A percentile compares a stretch with the other conserved stretches of the same genome.
Evolutionary conservation across 2,888 invertebrate genomes (phyloP).

Genomic region (Hetaerina titia): DNA sequence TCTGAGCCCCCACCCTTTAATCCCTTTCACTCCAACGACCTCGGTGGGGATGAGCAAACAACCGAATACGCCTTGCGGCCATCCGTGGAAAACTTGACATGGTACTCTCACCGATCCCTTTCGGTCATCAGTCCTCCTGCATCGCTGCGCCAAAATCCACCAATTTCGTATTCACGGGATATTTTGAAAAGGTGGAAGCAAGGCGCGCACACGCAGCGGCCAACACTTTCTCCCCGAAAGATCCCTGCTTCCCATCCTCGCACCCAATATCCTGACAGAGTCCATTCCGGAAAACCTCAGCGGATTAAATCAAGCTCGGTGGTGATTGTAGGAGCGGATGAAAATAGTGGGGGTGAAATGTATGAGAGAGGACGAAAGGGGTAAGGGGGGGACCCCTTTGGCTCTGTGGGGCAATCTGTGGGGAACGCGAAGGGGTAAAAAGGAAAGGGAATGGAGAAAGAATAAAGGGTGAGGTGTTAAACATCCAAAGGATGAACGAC

Average conservation of each 20-base stretch:
- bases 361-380: not conserved
- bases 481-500: not conserved
- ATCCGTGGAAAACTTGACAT: slow-evolving; percentile 6
- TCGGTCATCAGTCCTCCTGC: not conserved
- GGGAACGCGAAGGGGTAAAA: not conserved
- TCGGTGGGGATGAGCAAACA: not conserved
- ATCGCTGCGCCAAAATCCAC: not conserved
- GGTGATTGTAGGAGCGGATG: not conserved
- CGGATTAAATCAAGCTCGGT: not conserved
- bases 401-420: not conserved
- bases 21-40: not conserved
- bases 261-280: not conserved
- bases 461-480: not conserved
- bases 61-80: not conserved
- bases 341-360: not conserved
- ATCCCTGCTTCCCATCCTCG: not conserved
- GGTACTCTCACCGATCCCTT: not conserved
- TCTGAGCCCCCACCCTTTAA: not conserved
- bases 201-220: not conserved
- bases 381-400: not conserved
- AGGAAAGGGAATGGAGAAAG: not conserved
- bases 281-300: slow-evolving; percentile 19
- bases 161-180: slow-evolving; percentile 11
- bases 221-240: not conserved
- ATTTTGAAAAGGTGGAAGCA: not conserved